Evolutionary conservation across 2,888 invertebrate species (phyloP).

Genomic region (Nipponacmea schrenckii): DNA sequence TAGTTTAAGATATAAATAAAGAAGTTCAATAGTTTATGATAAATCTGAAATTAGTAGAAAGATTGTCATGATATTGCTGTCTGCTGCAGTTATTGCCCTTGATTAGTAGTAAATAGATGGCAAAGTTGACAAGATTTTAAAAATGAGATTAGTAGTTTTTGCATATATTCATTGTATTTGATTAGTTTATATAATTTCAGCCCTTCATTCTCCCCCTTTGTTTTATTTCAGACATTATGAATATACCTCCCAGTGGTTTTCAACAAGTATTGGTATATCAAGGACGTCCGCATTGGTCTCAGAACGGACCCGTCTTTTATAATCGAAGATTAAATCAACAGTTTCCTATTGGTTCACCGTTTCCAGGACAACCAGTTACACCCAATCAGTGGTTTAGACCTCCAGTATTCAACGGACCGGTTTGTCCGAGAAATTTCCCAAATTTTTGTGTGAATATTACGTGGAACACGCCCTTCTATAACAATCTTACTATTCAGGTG

Average conservation of each 20-base stretch:
- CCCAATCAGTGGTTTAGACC: constrained; percentile 29
- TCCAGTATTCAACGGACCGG: constrained; percentile 21
- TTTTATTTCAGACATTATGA: constrained; percentile 35
- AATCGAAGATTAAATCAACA: constrained; percentile 35
- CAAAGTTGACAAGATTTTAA: too few species aligned
- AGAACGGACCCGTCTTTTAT: constrained; percentile 39
- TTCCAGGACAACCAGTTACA: constrained; percentile 29
- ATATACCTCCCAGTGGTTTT: constrained; percentile 36
- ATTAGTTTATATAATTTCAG: too few species aligned
- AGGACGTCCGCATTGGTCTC: constrained; percentile 39
- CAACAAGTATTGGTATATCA: constrained; percentile 40
- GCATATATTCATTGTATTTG: too few species aligned
- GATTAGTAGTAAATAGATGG: too few species aligned
- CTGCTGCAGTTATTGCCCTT: too few species aligned
- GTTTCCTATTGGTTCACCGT: constrained; percentile 25
- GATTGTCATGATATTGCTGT: too few species aligned
- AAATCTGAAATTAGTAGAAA: too few species aligned
- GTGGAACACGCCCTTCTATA: constrained; percentile 34
- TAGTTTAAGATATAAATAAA: too few species aligned
- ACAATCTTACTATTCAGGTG: constrained; percentile 21
- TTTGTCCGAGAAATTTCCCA: constrained; percentile 18
- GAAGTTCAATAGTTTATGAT: too few species aligned
- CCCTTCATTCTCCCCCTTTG: too few species aligned
- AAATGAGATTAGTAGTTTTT: too few species aligned
- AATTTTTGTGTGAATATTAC: constrained; percentile 36